Conservation (phyloP, 2,113 vertebrate genomes). For the Sorex araneus region DNA sequence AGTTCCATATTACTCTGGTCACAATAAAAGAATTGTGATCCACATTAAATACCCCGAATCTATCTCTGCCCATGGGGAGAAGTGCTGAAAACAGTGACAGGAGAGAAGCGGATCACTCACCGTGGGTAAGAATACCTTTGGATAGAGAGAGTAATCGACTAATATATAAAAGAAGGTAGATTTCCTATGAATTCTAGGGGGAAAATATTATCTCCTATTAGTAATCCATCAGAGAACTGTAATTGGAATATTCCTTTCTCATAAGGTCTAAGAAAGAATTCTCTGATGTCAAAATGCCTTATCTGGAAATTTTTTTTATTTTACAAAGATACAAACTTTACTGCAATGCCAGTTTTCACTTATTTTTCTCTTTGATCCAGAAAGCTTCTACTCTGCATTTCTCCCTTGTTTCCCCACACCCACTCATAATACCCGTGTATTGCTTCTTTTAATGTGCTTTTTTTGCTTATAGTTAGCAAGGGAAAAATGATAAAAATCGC, state of each 20-base stretch:
- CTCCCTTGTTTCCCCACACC: neutral
- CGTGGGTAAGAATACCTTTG: neutral
- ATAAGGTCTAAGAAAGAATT: conserved; percentile 39
- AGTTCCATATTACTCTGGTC: conserved; percentile 36
- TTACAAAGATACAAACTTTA: conserved; percentile 58
- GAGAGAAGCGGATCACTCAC: neutral
- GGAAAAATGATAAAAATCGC: conserved; percentile 24
- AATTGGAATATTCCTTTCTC: conserved; percentile 37
- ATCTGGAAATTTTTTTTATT: neutral
- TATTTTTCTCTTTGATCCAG: conserved; percentile 61
- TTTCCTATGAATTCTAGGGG: conserved; percentile 49
- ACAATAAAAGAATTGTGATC: conserved; percentile 18
- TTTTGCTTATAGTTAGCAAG: conserved; percentile 64
- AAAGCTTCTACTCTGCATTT: conserved; percentile 39
- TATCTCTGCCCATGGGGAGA: neutral
- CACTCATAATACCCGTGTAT: conserved; percentile 36
- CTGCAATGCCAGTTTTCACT: conserved; percentile 50
- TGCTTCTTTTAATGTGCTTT: conserved; percentile 43
- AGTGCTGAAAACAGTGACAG: conserved; percentile 18
- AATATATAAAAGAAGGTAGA: conserved; percentile 20
- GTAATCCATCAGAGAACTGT: neutral
- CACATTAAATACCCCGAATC: conserved; percentile 18
- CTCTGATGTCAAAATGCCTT: conserved; percentile 58
- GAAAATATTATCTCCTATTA: neutral
- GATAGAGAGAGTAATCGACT: neutral